These are phyloP conservation scores for Drosophila suboccidentalis DNA, from an alignment of 2,888 invertebrate species.

Conservation along the genomic window DNA sequence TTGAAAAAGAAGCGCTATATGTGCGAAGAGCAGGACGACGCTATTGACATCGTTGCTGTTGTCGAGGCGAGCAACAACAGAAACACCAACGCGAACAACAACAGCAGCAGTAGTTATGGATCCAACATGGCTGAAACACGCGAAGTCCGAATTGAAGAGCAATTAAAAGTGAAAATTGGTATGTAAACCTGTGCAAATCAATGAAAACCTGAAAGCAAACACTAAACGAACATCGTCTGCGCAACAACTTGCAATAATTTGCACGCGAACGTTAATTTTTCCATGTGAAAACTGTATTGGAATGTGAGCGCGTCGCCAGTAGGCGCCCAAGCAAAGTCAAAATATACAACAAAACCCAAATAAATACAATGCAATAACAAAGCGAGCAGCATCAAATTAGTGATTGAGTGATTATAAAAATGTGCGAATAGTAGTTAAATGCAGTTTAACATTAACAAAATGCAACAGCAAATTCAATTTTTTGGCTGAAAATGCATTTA, in stretches of 20 bases:
- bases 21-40: constrained; percentile 79
- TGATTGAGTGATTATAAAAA: constrained; percentile 16
- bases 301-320: constrained; percentile 73
- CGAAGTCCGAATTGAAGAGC: constrained; percentile 96
- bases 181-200: constrained; percentile 86
- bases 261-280: constrained; percentile 43
- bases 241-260: constrained; percentile 28
- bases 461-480: constrained; percentile 48
- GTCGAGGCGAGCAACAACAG: constrained; percentile 74
- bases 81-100: constrained; percentile 70
- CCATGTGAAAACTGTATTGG: constrained; percentile 66
- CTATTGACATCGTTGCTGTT: constrained; percentile 65
- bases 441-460: constrained; percentile 38
- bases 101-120: constrained; percentile 88
- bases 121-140: constrained; percentile 96
- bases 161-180: constrained; percentile 97
- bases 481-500: constrained; percentile 69
- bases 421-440: constrained; percentile 18
- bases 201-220: constrained; percentile 41
- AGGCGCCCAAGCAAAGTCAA: constrained; percentile 43
- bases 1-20: constrained; percentile 84
- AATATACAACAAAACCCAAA: constrained; percentile 27
- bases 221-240: constrained; percentile 24
- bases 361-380: constrained; percentile 14
- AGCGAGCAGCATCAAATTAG: constrained; percentile 3